Base-by-base conservation (phyloP, 2,888 invertebrate genomes). In the Metopia argyrocephala region DNA sequence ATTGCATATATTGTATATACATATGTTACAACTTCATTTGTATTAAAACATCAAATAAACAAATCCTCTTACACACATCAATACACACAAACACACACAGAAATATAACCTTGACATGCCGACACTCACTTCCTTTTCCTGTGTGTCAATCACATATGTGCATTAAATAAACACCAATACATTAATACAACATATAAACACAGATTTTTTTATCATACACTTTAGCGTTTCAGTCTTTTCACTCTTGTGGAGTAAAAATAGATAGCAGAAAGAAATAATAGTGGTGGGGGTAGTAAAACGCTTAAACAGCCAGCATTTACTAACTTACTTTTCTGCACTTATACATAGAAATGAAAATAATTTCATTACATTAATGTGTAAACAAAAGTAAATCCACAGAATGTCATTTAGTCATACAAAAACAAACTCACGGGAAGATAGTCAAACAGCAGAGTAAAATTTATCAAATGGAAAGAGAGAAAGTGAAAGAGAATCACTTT, bases 11-110 rank as follows among this genome's bases (percentile, higher is more conserved):
- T n/a, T n/a, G n/a, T 20, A 9, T 0, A 25, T 23, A 27, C 48
- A 59, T 56, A 57, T 73, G 31, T 21, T 66, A 75, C 66, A 68
- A 61, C 75, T 75, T 75, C 75, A 75, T 75, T 75, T 66, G 66
- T 66, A 54, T 69, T 46, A 64, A 57, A 7, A 62, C 38, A 54
- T 52, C 52, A 61, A 59, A 59, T 62, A 50, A 62, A 20, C 18
- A 28, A 59, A 28, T 61, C 38, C 23, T 28, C 15, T 31, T 48
- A 21, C 46, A 27, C 21, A 45, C 9, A 31, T 48, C 56, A 15
- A 28, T 21, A 28, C 38, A 20, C 7, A 21, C 38, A 28, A 4
- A 5, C 20, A 52, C 7, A 38, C 25, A n/a, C 31, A 23, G 6
- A n/a, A 0, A 18, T 5, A 50, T 28, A 21, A 2, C 48, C n/a